Conservation (phyloP, 2,113 vertebrate species). For the Pampusana beccarii region DNA sequence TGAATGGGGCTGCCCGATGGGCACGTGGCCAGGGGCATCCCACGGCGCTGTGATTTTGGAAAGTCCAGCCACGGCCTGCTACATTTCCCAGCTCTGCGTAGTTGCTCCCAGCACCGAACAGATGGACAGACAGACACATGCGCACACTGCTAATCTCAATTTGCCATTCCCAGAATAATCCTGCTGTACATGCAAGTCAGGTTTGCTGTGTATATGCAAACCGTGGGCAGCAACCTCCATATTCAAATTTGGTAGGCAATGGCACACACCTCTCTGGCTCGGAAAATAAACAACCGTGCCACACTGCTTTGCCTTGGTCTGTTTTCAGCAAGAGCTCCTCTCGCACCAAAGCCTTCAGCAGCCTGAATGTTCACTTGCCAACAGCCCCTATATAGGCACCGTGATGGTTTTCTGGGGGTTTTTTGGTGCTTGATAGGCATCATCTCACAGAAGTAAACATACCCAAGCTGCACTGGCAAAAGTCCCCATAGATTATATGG, state of each 20-base stretch:
- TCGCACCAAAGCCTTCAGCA: background rate
- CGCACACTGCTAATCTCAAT: background rate
- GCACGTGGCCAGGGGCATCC: background rate
- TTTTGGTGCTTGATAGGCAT: background rate
- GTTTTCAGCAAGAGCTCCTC: background rate
- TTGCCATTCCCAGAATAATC: background rate
- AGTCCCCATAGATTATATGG: background rate
- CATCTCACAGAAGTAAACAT: background rate
- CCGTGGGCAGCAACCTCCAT: background rate
- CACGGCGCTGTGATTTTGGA: background rate
- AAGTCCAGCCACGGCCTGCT: background rate
- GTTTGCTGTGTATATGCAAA: background rate
- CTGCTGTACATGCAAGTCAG: rapidly evolving
- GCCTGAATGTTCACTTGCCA: background rate
- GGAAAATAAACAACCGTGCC: background rate
- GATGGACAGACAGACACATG: background rate
- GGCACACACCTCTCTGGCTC: background rate
- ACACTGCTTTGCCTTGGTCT: background rate
- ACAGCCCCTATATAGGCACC: background rate
- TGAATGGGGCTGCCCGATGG: rapidly evolving
- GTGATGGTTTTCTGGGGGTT: background rate
- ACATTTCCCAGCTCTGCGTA: background rate
- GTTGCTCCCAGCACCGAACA: background rate
- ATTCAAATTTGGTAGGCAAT: background rate
- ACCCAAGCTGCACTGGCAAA: background rate